These are phyloP conservation scores for Parotia lawesii DNA, from an alignment of 2,113 vertebrate species.

Conservation along the genomic window DNA sequence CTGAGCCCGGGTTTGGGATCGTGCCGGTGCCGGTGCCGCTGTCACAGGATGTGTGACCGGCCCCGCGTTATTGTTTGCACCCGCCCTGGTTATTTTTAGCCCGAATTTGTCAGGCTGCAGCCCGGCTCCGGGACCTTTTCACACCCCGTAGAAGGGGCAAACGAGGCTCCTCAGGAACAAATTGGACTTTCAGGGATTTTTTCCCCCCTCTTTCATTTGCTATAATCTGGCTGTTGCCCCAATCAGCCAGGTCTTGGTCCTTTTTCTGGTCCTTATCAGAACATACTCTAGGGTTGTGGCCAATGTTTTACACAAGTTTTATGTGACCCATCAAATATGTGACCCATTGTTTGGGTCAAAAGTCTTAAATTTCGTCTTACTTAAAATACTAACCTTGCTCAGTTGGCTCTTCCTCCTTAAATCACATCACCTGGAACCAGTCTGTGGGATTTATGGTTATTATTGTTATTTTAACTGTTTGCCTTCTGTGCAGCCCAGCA, in stretches of 20 bases:
- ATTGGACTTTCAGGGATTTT: no score
- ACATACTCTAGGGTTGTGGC: fast-evolving
- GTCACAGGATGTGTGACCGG: not conserved
- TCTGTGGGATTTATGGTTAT: not conserved
- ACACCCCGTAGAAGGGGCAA: not conserved
- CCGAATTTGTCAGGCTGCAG: not conserved
- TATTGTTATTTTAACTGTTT: not conserved
- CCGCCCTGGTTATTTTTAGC: slow-evolving; percentile 21
- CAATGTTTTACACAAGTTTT: not conserved
- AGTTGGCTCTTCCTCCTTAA: not conserved
- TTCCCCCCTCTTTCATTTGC: fast-evolving
- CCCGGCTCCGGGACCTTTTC: not conserved
- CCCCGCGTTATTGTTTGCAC: not conserved
- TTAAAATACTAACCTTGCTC: not conserved
- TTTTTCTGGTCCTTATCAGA: not conserved
- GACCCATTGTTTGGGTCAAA: not conserved
- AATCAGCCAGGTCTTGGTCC: not conserved
- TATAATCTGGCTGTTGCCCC: not conserved
- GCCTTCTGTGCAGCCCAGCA: not conserved
- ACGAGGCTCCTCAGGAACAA: not conserved
- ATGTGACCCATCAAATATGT: not conserved
- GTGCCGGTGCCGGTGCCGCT: not conserved
- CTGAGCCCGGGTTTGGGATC: not conserved
- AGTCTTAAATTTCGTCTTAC: not conserved
- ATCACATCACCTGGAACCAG: fast-evolving